phyloP scores from a whole-genome alignment of 2,797 vertebrate species.

The Synanceia verrucosa region DNA sequence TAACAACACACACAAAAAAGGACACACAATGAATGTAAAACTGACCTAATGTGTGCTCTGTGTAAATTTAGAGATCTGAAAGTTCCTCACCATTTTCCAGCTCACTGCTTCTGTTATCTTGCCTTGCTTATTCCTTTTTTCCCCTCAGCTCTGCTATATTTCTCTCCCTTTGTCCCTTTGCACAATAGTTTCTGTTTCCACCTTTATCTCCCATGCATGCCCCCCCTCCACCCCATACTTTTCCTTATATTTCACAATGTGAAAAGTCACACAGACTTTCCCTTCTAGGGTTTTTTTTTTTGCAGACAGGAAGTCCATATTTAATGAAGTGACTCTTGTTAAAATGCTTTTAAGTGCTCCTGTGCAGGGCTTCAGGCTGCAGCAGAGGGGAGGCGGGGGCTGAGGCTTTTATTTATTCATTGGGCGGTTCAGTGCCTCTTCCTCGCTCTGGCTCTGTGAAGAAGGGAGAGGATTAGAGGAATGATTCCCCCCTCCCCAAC shows the following conservation, averaged over 20 bases:
- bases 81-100: constrained; percentile 57
- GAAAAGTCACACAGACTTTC: constrained; percentile 73
- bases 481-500: constrained; percentile 45
- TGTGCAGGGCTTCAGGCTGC: constrained; percentile 74
- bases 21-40: constrained; percentile 33
- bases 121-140: constrained; percentile 43
- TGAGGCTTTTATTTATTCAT: constrained; percentile 86
- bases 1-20: constrained; percentile 9
- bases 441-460: constrained; percentile 69
- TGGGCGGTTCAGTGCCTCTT: constrained; percentile 79
- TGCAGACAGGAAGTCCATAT: constrained; percentile 83
- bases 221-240: background rate
- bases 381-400: constrained; percentile 54
- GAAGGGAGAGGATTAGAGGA: constrained; percentile 82
- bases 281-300: constrained; percentile 69
- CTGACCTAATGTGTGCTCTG: constrained; percentile 42
- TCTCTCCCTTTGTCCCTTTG: constrained; percentile 60
- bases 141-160: constrained; percentile 39
- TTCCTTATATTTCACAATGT: constrained; percentile 54
- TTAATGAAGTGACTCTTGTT: constrained; percentile 87
- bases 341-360: constrained; percentile 85
- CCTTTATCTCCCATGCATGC: constrained; percentile 30
- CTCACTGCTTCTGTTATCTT: constrained; percentile 60
- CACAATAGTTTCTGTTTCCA: constrained; percentile 41
- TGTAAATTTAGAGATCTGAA: constrained; percentile 48